Conservation (phyloP, 2,888 invertebrate species). For the Oscheius sp. region DNA sequence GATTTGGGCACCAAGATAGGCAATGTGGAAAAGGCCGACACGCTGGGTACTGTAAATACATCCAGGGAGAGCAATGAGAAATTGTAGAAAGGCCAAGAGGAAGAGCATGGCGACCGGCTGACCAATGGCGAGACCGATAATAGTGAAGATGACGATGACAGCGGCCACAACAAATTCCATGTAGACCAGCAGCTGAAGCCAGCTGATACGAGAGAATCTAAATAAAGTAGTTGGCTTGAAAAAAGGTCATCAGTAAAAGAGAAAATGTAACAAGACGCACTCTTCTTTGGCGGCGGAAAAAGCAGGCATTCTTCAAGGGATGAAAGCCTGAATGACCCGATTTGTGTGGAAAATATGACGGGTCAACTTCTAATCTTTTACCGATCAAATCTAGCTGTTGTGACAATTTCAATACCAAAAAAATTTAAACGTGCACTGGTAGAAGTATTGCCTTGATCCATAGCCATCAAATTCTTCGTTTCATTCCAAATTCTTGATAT, state of each 20-base stretch:
- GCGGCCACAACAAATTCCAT: background rate
- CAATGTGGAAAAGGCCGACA: background rate
- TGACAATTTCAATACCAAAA: too few relatives aligned
- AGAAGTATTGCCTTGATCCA: too few relatives aligned
- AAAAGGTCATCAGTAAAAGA: too few relatives aligned
- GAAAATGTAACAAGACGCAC: background rate
- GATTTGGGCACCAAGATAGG: slow-evolving; percentile 1
- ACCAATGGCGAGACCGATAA: background rate
- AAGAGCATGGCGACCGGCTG: slow-evolving; percentile 15
- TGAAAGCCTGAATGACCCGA: too few relatives aligned
- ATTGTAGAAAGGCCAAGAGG: slow-evolving; percentile 25
- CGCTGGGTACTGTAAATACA: slow-evolving; percentile 22
- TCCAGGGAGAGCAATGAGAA: slow-evolving; percentile 15
- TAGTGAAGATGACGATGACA: background rate
- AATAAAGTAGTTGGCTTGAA: background rate
- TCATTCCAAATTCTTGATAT: too few relatives aligned
- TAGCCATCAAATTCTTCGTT: too few relatives aligned
- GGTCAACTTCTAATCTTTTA: too few relatives aligned
- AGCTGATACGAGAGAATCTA: background rate
- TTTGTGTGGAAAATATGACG: too few relatives aligned
- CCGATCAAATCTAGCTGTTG: too few relatives aligned
- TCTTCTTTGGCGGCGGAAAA: slow-evolving; percentile 3
- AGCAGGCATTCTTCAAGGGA: background rate
- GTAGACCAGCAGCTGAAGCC: background rate
- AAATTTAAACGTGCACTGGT: too few relatives aligned